Evolutionary conservation across 2,888 invertebrate species (phyloP), one percentile per base, ranked within the genome.

Genomic region (Myopa tessellatipennis): DNA sequence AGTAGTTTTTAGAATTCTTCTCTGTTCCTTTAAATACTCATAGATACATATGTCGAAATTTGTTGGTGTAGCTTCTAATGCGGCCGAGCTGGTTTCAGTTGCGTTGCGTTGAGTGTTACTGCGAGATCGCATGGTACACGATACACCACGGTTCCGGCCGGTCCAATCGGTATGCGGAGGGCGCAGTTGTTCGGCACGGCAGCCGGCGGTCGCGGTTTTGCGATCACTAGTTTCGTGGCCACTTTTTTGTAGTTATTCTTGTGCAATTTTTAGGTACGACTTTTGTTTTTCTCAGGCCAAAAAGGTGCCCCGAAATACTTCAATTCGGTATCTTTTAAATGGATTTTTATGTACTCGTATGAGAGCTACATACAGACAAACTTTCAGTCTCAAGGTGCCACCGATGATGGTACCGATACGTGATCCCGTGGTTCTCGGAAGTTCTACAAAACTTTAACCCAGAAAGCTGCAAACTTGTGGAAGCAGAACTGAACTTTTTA

Each of bases 181-280:
- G n/a, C n/a, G 12, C 45, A 68, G 67, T 45, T 68, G 45, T 55
- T 70, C 65, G 65, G 34, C 38, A 14, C n/a, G 18, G 34, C 61
- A 14, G 61, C 10, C 61, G 61, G 14, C 26, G 8, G 34, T 61
- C 65, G 65, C 6, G 3, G 36, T 14, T 10, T 38, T 67, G 61
- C 10, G n/a, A 4, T 69, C 26, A 26, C 26, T 26, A 26, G 26
- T 2, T 1, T 26, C 16, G 36, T 73, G 8, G 36, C 16, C 18
- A 34, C 16, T 50, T 34, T 68, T 75, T 69, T 26, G 26, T 38
- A 55, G 67, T 74, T 74, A 55, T 36, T 68, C 58, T 16, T 45
- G 69, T 45, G 67, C 74, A 74, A 63, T 74, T 74, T 58, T 36
- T 38, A 74, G 60, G 74, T 65, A 65, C 65, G 38, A 6, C 7